Evolutionary conservation across 2,797 vertebrate genomes (phyloP).

Genomic region (Pampus argenteus): DNA sequence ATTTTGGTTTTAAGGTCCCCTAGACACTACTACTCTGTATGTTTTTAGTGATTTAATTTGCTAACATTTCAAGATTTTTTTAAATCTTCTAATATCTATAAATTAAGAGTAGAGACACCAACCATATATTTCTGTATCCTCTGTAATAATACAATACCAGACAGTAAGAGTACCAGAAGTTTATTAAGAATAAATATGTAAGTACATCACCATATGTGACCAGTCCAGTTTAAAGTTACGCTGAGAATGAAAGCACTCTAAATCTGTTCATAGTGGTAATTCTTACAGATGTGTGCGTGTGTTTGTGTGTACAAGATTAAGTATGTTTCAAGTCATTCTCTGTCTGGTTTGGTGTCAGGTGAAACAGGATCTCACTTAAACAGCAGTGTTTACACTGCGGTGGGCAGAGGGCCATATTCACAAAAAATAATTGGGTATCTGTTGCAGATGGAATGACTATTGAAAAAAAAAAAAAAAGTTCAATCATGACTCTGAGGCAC

Average conservation of each 20-base stretch:
- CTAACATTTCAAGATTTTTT: no score
- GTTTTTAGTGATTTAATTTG: no score
- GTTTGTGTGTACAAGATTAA: not conserved
- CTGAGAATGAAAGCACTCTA: conserved; percentile 9
- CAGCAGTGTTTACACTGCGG: not conserved
- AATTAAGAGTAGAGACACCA: not conserved
- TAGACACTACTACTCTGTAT: no score
- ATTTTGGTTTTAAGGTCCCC: not conserved
- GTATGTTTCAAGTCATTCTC: not conserved
- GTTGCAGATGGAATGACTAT: conserved; percentile 4
- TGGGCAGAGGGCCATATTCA: not conserved
- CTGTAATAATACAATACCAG: conserved; percentile 4
- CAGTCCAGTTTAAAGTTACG: conserved; percentile 36
- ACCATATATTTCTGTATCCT: not conserved
- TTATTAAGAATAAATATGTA: conserved; percentile 74
- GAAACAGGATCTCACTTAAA: not conserved
- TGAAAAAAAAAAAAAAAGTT: no score
- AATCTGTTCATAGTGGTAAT: conserved; percentile 8
- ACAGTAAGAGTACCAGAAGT: conserved; percentile 16
- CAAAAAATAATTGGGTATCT: not conserved
- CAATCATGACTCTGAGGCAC: not conserved
- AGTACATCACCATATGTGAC: conserved; percentile 31
- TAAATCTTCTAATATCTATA: not conserved
- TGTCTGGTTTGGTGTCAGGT: not conserved
- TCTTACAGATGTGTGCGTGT: not conserved